These are phyloP conservation scores for Parambassis ranga DNA, from an alignment of 2,797 vertebrate genomes.

Conservation along the genomic window DNA sequence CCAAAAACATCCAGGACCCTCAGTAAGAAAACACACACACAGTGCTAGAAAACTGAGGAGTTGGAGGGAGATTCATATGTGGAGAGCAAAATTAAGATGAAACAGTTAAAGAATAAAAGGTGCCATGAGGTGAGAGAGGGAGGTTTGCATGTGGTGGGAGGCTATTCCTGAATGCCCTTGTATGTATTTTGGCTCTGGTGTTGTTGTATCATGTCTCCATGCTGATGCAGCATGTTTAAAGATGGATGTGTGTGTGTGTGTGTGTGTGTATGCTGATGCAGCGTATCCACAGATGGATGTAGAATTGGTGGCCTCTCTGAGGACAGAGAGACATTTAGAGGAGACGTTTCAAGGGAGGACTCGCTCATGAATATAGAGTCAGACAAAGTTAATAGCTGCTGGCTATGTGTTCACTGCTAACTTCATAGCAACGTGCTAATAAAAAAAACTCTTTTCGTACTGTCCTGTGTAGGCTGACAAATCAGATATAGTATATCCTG, in stretches of 20 bases:
- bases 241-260: conserved; percentile 52
- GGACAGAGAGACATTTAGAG: conserved; percentile 73
- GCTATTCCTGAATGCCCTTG: conserved; percentile 61
- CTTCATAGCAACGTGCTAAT: conserved; percentile 40
- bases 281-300: conserved; percentile 71
- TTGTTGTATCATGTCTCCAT: conserved; percentile 70
- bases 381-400: conserved; percentile 58
- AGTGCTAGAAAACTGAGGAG: not conserved
- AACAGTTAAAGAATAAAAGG: conserved; percentile 6
- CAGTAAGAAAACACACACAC: not conserved
- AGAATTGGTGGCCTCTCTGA: conserved; percentile 66
- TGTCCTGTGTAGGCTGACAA: conserved; percentile 27
- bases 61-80: not conserved
- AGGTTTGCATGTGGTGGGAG: conserved; percentile 1
- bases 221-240: conserved; percentile 73
- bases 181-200: conserved; percentile 61
- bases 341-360: conserved; percentile 50
- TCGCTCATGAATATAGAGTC: conserved; percentile 15
- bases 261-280: conserved; percentile 63
- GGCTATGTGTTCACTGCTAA: conserved; percentile 28
- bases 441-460: conserved; percentile 54
- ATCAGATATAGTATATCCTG: conserved; percentile 40
- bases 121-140: conserved; percentile 21
- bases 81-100: not conserved
- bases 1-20: conserved; percentile 22